A percentile compares a stretch with the other conserved stretches of the same genome.
Conservation (phyloP, 2,797 vertebrate species). For the Loris lydekkerianus region DNA sequence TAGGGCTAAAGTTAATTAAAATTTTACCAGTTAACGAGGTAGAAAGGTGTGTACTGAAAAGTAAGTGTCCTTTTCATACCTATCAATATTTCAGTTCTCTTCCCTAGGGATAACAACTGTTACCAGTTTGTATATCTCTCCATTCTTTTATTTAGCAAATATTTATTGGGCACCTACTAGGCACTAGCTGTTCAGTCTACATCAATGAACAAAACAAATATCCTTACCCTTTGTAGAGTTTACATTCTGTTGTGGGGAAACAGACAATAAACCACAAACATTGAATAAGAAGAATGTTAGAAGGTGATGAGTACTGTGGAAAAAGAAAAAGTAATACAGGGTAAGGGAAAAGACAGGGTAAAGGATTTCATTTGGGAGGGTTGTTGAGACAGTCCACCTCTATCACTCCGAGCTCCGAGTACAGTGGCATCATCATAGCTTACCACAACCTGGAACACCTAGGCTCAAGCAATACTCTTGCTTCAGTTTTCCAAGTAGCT, state of each 20-base stretch:
- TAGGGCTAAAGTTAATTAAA: not conserved
- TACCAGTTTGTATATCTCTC: not conserved
- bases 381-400: not conserved
- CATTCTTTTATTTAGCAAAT: not conserved
- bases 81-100: not conserved
- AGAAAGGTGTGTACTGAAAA: not conserved
- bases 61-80: not conserved
- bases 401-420: not conserved
- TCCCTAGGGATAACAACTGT: not conserved
- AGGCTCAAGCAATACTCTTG: not conserved
- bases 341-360: not conserved
- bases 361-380: not conserved
- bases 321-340: not conserved
- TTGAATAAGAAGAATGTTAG: not conserved
- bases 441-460: not conserved
- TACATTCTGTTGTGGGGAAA: not conserved
- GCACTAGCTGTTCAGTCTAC: not conserved
- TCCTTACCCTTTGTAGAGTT: slow-evolving; percentile 9
- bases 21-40: slow-evolving; percentile 37
- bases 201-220: not conserved
- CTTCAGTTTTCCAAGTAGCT: not conserved
- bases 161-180: not conserved
- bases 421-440: not conserved
- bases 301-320: not conserved
- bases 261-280: not conserved